Evolutionary conservation across 2,888 invertebrate species (phyloP), one percentile per base, ranked within the genome.

Genomic region (Calameuta idolon): DNA sequence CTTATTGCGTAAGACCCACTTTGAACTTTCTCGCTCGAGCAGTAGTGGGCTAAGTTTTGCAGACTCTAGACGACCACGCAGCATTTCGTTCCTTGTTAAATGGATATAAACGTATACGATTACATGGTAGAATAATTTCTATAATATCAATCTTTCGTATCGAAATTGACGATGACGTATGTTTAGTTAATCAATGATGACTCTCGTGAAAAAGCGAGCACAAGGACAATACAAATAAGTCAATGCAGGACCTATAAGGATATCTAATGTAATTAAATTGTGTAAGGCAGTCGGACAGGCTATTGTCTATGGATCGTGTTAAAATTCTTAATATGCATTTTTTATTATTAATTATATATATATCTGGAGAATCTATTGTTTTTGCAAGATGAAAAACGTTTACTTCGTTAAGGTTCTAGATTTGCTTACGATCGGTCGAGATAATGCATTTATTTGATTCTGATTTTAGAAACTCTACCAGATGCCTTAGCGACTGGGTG

Each of bases 401-500:
- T 40, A 55, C 15, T 55, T 55, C 23, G 55, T 23, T 23, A 15
- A 55, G 9, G 55, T 23, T 9, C 23, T 55, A 55, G 23, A 23
- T 55, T 55, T 55, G 9, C 23, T 55, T 9, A 55, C 23, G 9
- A 55, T 55, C 2, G 23, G 23, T 23, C 5, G 55, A 55, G 2
- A 23, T 55, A 55, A 55, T 23, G 55, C 23, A 55, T 55, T 55
- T 55, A 2, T 5, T 55, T 55, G 23, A 2, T 55, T 23, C 23
- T 55, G 69, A 80, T 89, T 89, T 76, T 92, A 96, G 96, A 94
- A 88, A 93, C 95, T 83, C 92, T 96, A 15, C 96, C 96, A 11
- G 96, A 96, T 91, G 95, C 95, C 1, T 88, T 96, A 76, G 90
- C 93, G 82, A 95, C 94, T 35, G 94, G 94, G 85, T 96, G 96